A percentile compares a stretch with the other conserved stretches of the same genome.
phyloP scores from a whole-genome alignment of 2,797 vertebrate genomes.

The Lacerta viridis region DNA sequence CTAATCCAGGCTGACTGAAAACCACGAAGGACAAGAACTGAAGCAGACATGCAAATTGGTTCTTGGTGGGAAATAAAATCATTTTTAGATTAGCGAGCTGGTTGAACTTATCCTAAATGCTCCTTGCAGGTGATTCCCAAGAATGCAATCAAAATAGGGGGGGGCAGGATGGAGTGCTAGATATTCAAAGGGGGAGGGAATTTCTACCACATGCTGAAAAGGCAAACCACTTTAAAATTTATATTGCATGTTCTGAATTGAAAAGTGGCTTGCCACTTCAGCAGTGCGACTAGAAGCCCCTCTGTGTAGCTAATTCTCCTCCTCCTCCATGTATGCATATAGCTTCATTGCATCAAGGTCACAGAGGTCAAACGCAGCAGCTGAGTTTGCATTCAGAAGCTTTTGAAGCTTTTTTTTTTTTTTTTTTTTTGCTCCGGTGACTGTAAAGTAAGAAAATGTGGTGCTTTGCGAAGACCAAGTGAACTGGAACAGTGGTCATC shows the following conservation, averaged over 20 bases:
- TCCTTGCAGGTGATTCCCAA: neutral
- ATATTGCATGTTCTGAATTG: neutral
- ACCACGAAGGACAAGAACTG: neutral
- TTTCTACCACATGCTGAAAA: slow-evolving; percentile 6
- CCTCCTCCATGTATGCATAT: neutral
- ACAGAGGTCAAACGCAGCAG: neutral
- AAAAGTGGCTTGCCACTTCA: neutral
- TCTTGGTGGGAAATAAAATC: neutral
- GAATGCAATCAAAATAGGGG: neutral
- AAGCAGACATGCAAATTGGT: neutral
- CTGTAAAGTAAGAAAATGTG: neutral
- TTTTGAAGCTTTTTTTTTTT: neutral
- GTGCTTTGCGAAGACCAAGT: neutral
- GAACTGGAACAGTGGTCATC: neutral
- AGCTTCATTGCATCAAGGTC: neutral
- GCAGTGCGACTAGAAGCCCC: neutral
- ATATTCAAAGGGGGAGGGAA: neutral
- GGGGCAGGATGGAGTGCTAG: neutral
- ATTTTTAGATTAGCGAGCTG: neutral
- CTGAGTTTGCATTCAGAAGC: neutral
- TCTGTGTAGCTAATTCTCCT: neutral
- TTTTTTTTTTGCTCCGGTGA: neutral
- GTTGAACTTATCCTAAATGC: neutral
- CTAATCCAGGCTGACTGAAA: neutral
- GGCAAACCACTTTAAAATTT: neutral